Percentiles rank a stretch among this genome's conserved stretches.
Evolutionary conservation across 2,113 vertebrate species (phyloP).

Genomic region (Dasyornis broadbenti): DNA sequence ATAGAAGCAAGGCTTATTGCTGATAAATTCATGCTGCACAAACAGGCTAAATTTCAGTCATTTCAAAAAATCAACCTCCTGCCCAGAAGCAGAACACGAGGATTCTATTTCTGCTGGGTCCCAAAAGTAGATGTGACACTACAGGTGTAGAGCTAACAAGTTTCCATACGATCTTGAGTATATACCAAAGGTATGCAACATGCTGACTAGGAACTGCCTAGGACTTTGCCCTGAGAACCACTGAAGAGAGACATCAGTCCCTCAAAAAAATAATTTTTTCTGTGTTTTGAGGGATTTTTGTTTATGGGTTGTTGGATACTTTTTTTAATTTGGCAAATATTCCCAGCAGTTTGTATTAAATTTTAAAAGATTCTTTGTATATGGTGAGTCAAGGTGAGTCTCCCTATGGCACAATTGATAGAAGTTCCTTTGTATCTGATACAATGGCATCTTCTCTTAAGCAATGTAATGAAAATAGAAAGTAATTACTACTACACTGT

Average conservation of each 20-base stretch:
- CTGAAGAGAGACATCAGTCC: not conserved
- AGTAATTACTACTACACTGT: not conserved
- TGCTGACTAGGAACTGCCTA: not conserved
- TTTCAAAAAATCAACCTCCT: not conserved
- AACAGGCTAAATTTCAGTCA: not conserved
- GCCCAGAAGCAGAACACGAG: not conserved
- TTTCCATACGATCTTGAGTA: not conserved
- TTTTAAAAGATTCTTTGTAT: not conserved
- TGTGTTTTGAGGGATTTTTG: not conserved
- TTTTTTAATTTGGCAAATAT: not conserved
- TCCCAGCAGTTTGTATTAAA: not conserved
- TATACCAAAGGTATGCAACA: not conserved
- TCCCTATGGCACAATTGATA: not conserved
- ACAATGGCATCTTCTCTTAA: not conserved
- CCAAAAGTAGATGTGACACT: not conserved
- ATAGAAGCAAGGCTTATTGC: not conserved
- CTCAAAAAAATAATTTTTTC: not conserved
- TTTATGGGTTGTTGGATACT: not conserved
- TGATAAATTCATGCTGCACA: not conserved
- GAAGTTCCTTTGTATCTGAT: not conserved
- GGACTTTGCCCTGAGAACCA: not conserved
- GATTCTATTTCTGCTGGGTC: not conserved
- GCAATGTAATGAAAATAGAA: not conserved
- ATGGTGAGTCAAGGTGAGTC: not conserved
- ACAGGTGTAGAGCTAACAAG: not conserved